Base-by-base conservation (phyloP, 2,797 vertebrate genomes). In the Urocyon cinereoargenteus region DNA sequence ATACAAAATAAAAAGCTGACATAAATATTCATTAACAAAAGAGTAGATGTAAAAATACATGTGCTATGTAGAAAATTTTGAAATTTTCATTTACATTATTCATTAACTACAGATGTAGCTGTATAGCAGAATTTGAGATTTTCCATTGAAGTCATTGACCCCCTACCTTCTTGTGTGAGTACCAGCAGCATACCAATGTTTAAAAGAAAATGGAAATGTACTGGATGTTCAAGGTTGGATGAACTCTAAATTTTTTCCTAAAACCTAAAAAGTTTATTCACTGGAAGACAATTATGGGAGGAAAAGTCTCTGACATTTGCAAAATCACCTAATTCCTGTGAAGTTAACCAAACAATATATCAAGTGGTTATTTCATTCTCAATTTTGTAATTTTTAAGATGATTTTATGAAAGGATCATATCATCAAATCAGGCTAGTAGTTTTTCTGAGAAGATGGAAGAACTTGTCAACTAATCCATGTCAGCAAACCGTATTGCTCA, bases 121-220 rank as follows among this genome's bases (percentile, higher is more conserved):
- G 49, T 91, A 85, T 19, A 77, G 18, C n/a, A 92, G 59, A 94
- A 90, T 92, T 83, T 91, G 34, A 92, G 53, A 91, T 72, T 94
- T 83, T 16, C 18, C 45, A 57, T 14, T 72, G 19, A 95, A 97
- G 15, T 66, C 55, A 79, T 45, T 45, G 3, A 75, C 53, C 9
- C 9, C n/a, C 26, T 22, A 18, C 36, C 82, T 55, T 82, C 85
- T 21, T 26, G 15, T 31, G 2, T 93, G 86, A 92, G 53, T 93
- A 55, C 34, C 53, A 92, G 5, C 15, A 45, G 22, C 1, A 51
- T 11, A 28, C 12, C 5, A 31, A 26, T 45, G 16, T 92, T 87
- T 83, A 45, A 97, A 82, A 93, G 34, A 95, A 97, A 82, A 51
- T 91, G 61, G 88, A 96, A 96, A 68, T 53, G 28, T 70, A 53